Percentiles rank a stretch among this genome's conserved stretches.
Evolutionary conservation across 2,797 vertebrate genomes (phyloP).

Genomic region (Leptatherina wallacei): DNA sequence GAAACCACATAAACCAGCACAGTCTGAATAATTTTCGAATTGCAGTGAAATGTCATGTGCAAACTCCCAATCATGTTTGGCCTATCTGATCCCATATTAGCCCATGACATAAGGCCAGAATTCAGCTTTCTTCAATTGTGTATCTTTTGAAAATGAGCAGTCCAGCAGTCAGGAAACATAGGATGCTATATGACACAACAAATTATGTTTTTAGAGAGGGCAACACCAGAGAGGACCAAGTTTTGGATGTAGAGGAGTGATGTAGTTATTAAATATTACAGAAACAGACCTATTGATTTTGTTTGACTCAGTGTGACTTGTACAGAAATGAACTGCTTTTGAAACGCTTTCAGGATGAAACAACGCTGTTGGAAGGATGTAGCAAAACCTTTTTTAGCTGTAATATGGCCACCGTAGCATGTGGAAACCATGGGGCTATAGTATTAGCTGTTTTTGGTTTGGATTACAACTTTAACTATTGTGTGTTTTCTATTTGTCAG

Average conservation of each 20-base stretch:
- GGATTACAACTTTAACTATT: not conserved
- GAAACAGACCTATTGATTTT: not conserved
- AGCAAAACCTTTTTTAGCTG: not conserved
- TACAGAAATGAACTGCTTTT: not conserved
- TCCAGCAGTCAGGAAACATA: not conserved
- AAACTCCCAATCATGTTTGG: not conserved
- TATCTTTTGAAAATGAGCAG: not conserved
- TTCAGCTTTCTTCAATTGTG: not conserved
- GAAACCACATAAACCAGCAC: not conserved
- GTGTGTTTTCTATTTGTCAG: constrained; percentile 70
- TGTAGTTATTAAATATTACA: not conserved
- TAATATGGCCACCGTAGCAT: not conserved
- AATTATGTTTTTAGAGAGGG: not conserved
- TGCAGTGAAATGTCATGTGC: not conserved
- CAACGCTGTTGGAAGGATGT: not conserved
- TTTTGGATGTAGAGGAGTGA: not conserved
- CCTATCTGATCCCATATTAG: not conserved
- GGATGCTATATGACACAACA: not conserved
- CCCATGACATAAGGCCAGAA: not conserved
- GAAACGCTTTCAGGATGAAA: not conserved
- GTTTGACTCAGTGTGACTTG: not conserved
- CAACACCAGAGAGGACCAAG: not conserved
- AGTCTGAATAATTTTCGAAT: not conserved
- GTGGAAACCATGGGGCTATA: not conserved
- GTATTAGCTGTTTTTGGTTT: not conserved